Conservation (phyloP, 2,113 vertebrate genomes). For the Nesogale talazaci region DNA sequence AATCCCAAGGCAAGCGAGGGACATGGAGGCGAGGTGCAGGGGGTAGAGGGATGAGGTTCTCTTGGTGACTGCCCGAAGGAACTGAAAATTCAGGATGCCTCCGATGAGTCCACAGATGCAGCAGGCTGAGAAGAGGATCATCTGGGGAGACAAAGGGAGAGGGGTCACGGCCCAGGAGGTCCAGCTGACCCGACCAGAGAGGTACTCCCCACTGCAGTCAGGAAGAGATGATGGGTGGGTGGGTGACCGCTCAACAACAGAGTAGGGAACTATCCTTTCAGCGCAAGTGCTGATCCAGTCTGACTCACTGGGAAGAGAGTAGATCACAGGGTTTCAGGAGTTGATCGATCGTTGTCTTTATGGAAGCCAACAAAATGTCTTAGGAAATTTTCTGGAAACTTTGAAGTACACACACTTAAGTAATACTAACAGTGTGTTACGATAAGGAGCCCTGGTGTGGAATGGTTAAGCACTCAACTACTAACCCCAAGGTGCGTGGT, state of each 20-base stretch:
- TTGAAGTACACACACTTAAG: constrained; percentile 9
- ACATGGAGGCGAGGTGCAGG: constrained; percentile 95
- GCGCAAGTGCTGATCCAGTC: background rate
- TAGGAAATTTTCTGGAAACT: background rate
- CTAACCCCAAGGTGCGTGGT: background rate
- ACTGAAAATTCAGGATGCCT: constrained; percentile 99
- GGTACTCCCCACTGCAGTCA: accelerated
- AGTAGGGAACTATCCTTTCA: background rate
- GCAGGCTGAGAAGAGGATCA: constrained; percentile 99
- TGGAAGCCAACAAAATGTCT: background rate
- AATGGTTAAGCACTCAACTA: background rate
- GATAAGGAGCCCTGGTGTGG: background rate
- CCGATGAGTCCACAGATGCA: constrained; percentile 99
- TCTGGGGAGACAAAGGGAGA: constrained; percentile 87
- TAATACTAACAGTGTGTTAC: background rate
- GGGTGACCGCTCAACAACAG: background rate
- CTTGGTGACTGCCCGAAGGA: constrained; percentile 95
- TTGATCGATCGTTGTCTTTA: background rate
- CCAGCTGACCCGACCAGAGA: background rate
- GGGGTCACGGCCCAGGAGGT: constrained; percentile 12
- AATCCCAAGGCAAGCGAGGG: constrained; percentile 96
- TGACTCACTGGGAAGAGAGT: background rate
- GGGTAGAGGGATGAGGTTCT: constrained; percentile 91
- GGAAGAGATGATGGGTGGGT: background rate
- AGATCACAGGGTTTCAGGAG: background rate